phyloP scores from a whole-genome alignment of 2,797 vertebrate species.

The Cuculus canorus region DNA sequence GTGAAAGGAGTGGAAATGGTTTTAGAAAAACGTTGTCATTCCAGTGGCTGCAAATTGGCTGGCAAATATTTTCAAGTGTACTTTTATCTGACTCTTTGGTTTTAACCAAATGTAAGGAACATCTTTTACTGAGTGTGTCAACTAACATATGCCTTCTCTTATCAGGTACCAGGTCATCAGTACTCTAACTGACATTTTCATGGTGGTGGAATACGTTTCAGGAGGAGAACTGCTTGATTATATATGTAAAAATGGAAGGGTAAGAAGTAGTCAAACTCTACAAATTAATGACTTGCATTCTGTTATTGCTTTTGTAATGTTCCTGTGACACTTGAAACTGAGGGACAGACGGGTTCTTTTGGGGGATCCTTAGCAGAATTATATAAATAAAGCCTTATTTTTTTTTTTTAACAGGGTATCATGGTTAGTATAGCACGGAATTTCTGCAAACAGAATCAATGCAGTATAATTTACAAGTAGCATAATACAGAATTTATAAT shows the following conservation, averaged over 20 bases:
- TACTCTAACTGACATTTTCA: conserved; percentile 99
- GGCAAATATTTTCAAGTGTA: neutral
- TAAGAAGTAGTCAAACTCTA: conserved; percentile 67
- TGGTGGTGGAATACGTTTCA: conserved; percentile 99
- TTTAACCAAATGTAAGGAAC: neutral
- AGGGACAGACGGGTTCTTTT: neutral
- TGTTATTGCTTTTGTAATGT: neutral
- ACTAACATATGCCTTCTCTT: conserved; percentile 44
- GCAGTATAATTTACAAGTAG: neutral
- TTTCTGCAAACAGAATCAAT: neutral
- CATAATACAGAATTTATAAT: neutral
- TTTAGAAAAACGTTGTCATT: neutral
- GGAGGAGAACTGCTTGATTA: conserved; percentile 99
- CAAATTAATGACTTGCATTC: neutral
- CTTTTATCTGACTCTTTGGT: neutral
- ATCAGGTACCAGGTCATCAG: conserved; percentile 98
- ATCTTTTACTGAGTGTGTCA: neutral
- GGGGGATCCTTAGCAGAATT: neutral
- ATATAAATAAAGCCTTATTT: neutral
- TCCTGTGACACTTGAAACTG: neutral
- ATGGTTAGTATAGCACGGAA: neutral
- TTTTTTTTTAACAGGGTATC: neutral
- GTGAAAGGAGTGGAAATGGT: neutral
- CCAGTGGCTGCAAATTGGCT: too few species aligned
- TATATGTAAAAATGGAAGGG: conserved; percentile 99